Percentiles rank a stretch among this genome's conserved stretches.
Conservation (phyloP, 2,113 vertebrate genomes). For the Gadus macrocephalus region DNA sequence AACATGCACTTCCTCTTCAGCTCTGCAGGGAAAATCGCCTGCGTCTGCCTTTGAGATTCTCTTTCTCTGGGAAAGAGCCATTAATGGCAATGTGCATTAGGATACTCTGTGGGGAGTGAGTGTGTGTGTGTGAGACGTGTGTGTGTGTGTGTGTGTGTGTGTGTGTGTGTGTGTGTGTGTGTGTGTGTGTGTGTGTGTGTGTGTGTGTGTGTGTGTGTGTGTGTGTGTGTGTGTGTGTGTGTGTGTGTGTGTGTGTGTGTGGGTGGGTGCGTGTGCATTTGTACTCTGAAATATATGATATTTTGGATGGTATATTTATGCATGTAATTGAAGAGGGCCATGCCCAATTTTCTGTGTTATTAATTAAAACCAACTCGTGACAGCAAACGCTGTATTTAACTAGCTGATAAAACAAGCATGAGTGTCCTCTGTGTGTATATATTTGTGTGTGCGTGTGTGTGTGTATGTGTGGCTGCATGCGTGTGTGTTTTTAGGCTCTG, state of each 20-base stretch:
- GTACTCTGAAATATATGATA: no score
- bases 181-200: slow-evolving; percentile 3
- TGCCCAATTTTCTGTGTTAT: no score
- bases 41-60: slow-evolving; percentile 21
- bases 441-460: no score
- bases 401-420: no score
- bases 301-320: no score
- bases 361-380: no score
- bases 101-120: slow-evolving; percentile 10
- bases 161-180: background rate
- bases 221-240: background rate
- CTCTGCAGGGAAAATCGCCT: slow-evolving; percentile 1
- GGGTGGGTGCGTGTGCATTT: background rate
- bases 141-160: background rate
- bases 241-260: slow-evolving; percentile 3
- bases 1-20: no score
- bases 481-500: no score
- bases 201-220: slow-evolving; percentile 4
- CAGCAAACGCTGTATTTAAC: no score
- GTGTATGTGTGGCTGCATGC: no score
- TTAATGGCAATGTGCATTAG: slow-evolving; percentile 42
- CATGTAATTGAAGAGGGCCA: no score
- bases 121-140: slow-evolving; percentile 5
- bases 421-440: background rate
- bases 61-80: background rate